These are phyloP conservation scores for Oreochromis aureus DNA, from an alignment of 2,113 vertebrate species.

Conservation along the genomic window DNA sequence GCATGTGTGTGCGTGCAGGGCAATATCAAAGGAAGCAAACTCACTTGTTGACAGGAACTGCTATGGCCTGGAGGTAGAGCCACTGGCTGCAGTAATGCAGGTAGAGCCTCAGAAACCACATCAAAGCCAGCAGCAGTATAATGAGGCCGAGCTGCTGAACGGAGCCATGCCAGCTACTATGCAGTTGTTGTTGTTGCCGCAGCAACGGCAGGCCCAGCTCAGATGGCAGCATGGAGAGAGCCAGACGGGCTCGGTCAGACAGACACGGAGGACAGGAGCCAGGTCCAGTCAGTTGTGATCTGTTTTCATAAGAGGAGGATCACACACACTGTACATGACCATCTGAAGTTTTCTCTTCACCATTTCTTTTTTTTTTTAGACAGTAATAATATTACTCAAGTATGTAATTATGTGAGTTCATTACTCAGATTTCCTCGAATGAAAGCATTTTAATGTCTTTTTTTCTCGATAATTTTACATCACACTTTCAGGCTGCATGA, in stretches of 20 bases:
- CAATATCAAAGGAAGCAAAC: conserved; percentile 71
- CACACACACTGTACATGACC: neutral
- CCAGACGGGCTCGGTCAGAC: conserved; percentile 62
- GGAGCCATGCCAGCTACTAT: conserved; percentile 49
- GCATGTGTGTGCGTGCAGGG: neutral
- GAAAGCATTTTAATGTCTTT: neutral
- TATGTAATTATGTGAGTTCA: neutral
- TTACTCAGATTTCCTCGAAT: neutral
- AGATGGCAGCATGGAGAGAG: conserved; percentile 58
- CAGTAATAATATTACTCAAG: neutral
- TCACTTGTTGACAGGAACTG: conserved; percentile 89
- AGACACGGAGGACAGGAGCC: conserved; percentile 1
- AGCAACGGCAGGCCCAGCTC: conserved; percentile 73
- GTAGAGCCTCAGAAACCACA: conserved; percentile 90
- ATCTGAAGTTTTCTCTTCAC: neutral
- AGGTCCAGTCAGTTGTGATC: conserved; percentile 7
- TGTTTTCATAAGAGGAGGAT: conserved; percentile 6
- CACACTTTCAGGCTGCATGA: neutral
- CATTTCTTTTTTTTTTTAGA: neutral
- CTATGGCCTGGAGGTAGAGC: conserved; percentile 84
- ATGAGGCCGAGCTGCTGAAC: conserved; percentile 75
- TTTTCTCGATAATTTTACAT: neutral
- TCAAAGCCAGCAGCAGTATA: conserved; percentile 71
- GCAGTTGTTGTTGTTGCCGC: conserved; percentile 57
- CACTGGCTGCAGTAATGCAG: conserved; percentile 92